phyloP scores from a whole-genome alignment of 2,113 vertebrate species.

The Macquaria ambigua region DNA sequence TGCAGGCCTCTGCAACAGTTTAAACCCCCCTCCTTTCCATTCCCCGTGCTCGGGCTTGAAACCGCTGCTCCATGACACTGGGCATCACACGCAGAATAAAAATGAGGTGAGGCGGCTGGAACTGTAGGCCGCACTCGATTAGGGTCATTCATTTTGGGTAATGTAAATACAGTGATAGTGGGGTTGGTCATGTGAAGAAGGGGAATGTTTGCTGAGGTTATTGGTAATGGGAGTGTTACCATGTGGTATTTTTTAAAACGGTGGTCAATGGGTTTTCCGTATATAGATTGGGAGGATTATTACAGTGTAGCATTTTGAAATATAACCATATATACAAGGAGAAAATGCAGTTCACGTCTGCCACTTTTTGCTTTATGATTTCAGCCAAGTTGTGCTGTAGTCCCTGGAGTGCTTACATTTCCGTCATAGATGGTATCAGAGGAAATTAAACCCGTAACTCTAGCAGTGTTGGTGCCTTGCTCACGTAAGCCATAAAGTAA shows the following conservation, averaged over 20 bases:
- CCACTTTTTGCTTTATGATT: conserved; percentile 27
- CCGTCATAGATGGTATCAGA: not conserved
- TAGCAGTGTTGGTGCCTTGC: not conserved
- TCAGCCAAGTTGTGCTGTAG: not conserved
- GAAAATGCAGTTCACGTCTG: conserved; percentile 26
- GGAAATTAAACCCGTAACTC: not conserved
- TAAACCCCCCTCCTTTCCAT: not conserved
- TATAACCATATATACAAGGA: conserved; percentile 4
- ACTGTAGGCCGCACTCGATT: conserved; percentile 52
- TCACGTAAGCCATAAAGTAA: not conserved
- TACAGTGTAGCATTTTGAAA: conserved; percentile 38
- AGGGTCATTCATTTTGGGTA: conserved; percentile 64
- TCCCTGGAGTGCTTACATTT: not conserved
- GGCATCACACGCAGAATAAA: conserved; percentile 73
- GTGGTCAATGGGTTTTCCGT: conserved; percentile 1
- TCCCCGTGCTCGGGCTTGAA: conserved; percentile 46
- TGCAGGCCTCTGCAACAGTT: conserved; percentile 17
- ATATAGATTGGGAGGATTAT: conserved; percentile 44
- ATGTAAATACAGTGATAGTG: conserved; percentile 70
- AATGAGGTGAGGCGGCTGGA: conserved; percentile 73
- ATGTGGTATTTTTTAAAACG: conserved; percentile 40
- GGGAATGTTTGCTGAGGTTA: conserved; percentile 58
- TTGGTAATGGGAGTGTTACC: conserved; percentile 54
- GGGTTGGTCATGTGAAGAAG: conserved; percentile 45
- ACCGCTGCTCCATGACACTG: conserved; percentile 68